These are phyloP conservation scores for Notarius lentiginosus DNA, from an alignment of 2,113 vertebrate species.

Conservation along the genomic window DNA sequence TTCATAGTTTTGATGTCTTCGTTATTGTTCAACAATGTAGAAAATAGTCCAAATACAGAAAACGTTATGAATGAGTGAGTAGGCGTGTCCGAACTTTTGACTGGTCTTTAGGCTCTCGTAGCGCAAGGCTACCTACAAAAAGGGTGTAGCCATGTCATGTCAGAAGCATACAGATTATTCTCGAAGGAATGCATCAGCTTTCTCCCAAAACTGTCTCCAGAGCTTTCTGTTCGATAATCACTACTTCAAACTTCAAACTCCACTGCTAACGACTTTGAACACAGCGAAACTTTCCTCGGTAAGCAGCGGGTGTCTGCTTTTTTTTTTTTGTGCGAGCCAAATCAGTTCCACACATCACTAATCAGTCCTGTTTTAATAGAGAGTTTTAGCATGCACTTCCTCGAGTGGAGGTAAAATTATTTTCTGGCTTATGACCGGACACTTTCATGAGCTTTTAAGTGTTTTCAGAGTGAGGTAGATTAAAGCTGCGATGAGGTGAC, in stretches of 20 bases:
- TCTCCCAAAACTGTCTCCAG: conserved; percentile 18
- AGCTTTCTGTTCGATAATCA: conserved; percentile 2
- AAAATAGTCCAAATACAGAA: too few species aligned
- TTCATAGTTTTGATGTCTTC: too few species aligned
- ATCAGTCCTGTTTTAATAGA: conserved; percentile 18
- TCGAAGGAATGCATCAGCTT: conserved; percentile 11
- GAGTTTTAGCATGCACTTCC: background rate
- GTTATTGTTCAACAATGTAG: too few species aligned
- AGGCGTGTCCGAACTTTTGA: too few species aligned
- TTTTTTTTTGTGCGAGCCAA: background rate
- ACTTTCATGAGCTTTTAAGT: background rate
- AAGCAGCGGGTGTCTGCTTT: background rate
- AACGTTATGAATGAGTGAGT: too few species aligned
- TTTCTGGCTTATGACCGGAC: background rate
- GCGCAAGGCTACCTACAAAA: background rate
- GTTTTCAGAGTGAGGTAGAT: background rate
- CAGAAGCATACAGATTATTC: background rate
- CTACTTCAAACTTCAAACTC: conserved; percentile 5
- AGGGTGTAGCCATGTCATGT: background rate
- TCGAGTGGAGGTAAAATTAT: background rate
- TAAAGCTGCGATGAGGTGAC: conserved; percentile 9
- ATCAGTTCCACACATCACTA: conserved; percentile 5
- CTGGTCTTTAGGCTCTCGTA: background rate
- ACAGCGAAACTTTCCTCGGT: background rate
- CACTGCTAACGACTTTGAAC: background rate